Base-by-base conservation (phyloP, 2,888 invertebrate genomes). In the Masnerella sp. region DNA sequence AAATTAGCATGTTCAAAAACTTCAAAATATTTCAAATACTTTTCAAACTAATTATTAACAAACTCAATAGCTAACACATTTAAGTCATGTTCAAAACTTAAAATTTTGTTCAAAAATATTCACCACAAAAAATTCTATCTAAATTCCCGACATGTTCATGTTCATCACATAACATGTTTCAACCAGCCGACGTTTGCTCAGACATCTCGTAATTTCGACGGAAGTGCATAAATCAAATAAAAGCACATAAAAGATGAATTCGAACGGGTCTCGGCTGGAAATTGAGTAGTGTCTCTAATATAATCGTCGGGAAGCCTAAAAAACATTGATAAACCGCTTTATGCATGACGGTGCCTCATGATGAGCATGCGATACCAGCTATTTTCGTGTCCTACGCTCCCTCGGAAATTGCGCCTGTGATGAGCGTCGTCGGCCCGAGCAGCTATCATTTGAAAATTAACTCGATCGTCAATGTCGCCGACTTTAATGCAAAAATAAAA, bases 361-460 rank as follows among this genome's bases (percentile, higher is more conserved):
- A 68, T 59, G 51, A 58, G 32, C 36, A 51, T 28, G 58, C 36
- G 67, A 68, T 58, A 58, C 49, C 42, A 51, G 43, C 58, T 68
- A 68, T 68, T 68, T 68, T 54, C 28, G 51, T 68, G 43, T 51
- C 12, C 43, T 49, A 34, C 20, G 58, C 43, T 56, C 58, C 36
- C 36, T 49, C 36, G 17, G 28, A 68, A 68, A 58, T 51, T 59
- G 52, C 52, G 32, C n/a, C n/a, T n/a, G n/a, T n/a, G n/a, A n/a
- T n/a, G n/a, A n/a, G n/a, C 52, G 15, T 58, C 36, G 61, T 56
- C 62, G 42, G 11, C 20, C 17, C 47, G 9, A 12, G 38, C 17
- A 25, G 20, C 28, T 58, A 40, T 49, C 34, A 72, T 61, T 61
- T 61, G 17, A 54, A 40, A 43, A 51, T 65, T 49, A 51, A 40